phyloP scores from a whole-genome alignment of 2,888 invertebrate genomes.

The Diploptera punctata region DNA sequence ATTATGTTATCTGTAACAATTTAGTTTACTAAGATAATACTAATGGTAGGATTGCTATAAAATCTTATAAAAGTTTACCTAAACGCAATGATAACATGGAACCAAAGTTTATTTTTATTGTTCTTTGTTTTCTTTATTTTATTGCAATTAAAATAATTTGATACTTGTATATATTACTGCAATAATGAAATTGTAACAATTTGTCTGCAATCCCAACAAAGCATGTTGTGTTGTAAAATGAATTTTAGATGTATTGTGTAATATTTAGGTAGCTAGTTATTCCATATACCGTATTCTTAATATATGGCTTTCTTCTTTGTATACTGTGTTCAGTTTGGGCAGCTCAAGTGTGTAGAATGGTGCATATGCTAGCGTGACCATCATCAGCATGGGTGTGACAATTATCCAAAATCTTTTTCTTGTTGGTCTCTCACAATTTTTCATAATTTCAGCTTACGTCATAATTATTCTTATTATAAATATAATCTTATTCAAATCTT shows the following conservation, averaged over 20 bases:
- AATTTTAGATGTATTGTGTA: constrained; percentile 6
- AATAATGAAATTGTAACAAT: no score
- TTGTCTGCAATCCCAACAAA: neutral
- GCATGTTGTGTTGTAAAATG: constrained; percentile 7
- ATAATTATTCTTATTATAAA: no score
- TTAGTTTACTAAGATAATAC: no score
- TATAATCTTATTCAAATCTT: no score
- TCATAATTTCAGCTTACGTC: neutral
- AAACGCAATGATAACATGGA: no score
- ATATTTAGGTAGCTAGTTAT: neutral
- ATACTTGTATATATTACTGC: no score
- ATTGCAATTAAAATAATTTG: no score
- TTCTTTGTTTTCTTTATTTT: no score
- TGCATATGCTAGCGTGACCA: constrained; percentile 40
- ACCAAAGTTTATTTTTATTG: no score
- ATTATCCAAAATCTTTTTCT: constrained; percentile 13
- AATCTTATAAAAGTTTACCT: no score
- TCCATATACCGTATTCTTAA: neutral
- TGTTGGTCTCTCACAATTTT: constrained; percentile 23
- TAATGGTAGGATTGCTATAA: no score
- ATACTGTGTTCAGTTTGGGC: constrained; percentile 25
- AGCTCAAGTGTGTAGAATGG: constrained; percentile 37
- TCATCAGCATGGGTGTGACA: constrained; percentile 34
- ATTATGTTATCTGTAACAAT: no score
- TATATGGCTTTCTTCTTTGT: constrained; percentile 29